phyloP scores from a whole-genome alignment of 2,797 vertebrate genomes.

The Alca torda region DNA sequence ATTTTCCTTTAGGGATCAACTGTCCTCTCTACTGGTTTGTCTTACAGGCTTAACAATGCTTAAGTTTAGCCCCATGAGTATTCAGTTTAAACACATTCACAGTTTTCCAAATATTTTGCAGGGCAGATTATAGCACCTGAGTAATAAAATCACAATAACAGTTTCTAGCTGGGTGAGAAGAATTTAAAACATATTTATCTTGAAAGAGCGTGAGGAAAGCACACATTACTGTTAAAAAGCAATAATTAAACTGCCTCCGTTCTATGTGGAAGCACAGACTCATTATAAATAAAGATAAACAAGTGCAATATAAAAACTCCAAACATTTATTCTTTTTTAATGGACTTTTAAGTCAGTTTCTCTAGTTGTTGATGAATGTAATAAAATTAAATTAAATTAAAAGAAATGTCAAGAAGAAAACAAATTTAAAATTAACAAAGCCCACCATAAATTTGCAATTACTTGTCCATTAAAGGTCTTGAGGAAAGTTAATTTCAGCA shows the following conservation, averaged over 20 bases:
- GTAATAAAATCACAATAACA: conserved; percentile 12
- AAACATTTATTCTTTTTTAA: conserved; percentile 71
- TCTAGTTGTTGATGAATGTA: conserved; percentile 69
- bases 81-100: conserved; percentile 9
- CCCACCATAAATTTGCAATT: conserved; percentile 72
- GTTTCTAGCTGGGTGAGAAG: conserved; percentile 43
- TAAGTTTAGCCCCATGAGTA: not conserved
- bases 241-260: conserved; percentile 63
- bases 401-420: conserved; percentile 76
- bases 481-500: conserved; percentile 68
- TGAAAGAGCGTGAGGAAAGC: conserved; percentile 24
- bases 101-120: conserved; percentile 35
- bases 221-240: conserved; percentile 58
- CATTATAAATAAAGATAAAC: conserved; percentile 79
- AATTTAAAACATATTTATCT: conserved; percentile 60
- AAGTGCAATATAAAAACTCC: conserved; percentile 47
- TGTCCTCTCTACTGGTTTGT: not conserved
- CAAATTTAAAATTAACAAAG: conserved; percentile 75
- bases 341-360: conserved; percentile 71
- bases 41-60: not conserved
- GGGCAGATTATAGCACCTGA: not conserved
- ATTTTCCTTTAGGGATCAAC: not conserved
- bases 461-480: conserved; percentile 71
- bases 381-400: conserved; percentile 75
- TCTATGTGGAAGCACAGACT: conserved; percentile 43